Conservation (phyloP, 2,113 vertebrate genomes). For the Grus americana region DNA sequence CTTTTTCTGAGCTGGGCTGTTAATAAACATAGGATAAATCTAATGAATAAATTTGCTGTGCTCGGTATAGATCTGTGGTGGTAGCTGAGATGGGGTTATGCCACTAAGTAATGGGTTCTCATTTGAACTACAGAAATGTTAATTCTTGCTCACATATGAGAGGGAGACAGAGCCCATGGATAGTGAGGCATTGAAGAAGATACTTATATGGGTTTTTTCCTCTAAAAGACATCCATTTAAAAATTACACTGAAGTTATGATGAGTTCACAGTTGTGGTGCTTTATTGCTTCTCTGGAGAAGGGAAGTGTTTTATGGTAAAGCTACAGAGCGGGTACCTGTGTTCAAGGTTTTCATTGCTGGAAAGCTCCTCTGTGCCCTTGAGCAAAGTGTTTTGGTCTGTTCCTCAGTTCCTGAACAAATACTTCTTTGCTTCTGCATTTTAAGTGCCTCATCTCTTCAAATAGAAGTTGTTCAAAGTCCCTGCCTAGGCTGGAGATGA, state of each 20-base stretch:
- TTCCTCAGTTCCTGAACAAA: neutral
- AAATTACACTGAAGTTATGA: neutral
- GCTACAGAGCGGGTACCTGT: neutral
- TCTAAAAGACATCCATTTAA: neutral
- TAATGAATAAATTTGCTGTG: conserved; percentile 50
- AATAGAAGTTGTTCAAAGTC: neutral
- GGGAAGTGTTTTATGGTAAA: neutral
- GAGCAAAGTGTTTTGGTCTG: neutral
- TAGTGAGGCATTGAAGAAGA: neutral
- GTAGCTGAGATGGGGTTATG: neutral
- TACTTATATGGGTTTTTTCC: rapidly evolving
- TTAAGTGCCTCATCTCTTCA: neutral
- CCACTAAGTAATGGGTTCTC: neutral
- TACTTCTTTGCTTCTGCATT: neutral
- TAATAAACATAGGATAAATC: conserved; percentile 59
- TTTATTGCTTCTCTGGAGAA: neutral
- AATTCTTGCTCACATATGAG: neutral
- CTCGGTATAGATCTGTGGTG: neutral
- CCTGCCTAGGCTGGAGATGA: neutral
- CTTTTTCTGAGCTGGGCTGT: conserved; percentile 22
- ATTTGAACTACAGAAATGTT: neutral
- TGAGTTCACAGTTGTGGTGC: neutral
- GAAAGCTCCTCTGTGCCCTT: neutral
- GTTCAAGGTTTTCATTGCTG: neutral
- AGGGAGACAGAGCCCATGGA: neutral